phyloP scores from a whole-genome alignment of 1,140 invertebrate species.

The Temnothorax curvispinosus region DNA sequence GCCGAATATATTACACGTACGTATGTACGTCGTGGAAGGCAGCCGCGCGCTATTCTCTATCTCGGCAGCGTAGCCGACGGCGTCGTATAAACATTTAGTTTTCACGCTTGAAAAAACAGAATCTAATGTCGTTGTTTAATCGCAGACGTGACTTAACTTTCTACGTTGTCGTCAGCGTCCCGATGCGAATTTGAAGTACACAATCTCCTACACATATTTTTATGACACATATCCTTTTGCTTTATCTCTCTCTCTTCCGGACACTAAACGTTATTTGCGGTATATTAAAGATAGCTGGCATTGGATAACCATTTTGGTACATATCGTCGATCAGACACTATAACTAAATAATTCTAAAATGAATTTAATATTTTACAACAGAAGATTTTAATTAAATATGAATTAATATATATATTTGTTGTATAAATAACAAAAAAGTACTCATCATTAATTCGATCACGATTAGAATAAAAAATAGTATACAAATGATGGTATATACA shows the following conservation, averaged over 20 bases:
- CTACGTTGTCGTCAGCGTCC: background rate
- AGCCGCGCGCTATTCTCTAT: background rate
- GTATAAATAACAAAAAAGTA: background rate
- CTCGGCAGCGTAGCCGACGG: background rate
- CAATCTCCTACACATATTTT: background rate
- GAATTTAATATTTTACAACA: background rate
- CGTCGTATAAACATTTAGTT: constrained; percentile 45
- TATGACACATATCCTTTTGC: background rate
- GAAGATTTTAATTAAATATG: background rate
- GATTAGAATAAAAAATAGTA: background rate
- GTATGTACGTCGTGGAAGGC: background rate
- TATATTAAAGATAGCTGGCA: background rate
- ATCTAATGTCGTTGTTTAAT: constrained; percentile 26
- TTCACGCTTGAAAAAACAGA: constrained; percentile 26
- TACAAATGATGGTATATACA: too few species aligned
- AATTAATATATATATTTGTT: background rate
- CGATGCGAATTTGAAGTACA: background rate
- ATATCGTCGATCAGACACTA: background rate
- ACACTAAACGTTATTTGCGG: background rate
- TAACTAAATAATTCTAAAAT: background rate
- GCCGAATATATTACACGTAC: constrained; percentile 41
- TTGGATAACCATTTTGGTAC: background rate
- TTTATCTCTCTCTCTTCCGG: too few species aligned
- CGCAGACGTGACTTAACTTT: constrained; percentile 30
- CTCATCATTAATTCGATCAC: background rate